Evolutionary conservation across 2,888 invertebrate species (phyloP), one percentile per base, ranked within the genome.

Genomic region (Habroteleia sp.): DNA sequence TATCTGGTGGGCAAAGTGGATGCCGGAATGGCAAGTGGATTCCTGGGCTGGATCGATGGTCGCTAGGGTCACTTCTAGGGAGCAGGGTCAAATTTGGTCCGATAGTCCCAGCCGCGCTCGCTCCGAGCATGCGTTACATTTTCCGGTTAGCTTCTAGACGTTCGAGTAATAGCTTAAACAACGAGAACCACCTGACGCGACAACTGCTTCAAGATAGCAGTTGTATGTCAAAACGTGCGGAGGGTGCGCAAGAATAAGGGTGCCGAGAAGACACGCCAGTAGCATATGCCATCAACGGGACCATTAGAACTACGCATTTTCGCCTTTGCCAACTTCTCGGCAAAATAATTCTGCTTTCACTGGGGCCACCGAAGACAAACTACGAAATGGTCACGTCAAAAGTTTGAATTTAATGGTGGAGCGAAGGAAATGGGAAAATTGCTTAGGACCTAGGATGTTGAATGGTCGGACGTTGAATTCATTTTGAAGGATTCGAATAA

Each of bases 131-230:
- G 56, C 63, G 48, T 72, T 72, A 63, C 42, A 68, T 62, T 62
- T 60, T 62, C 62, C 66, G 48, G 66, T 66, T 39, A 54, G 48
- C 31, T 35, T 52, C 60, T 68, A 62, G 37, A 52, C 52, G 50
- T 39, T 41, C 62, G 11, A 37, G 58, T 52, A 42, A 60, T 60
- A 50, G 58, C 50, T 65, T 41, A 29, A 48, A 27, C 73, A 65
- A 39, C 65, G 58, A 5, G 65, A 58, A 69, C 86, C 87, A 87
- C 84, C 87, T 87, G 87, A 87, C 86, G 84, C 81, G 63, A 74
- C 86, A 87, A 87, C 86, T 86, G 87, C 81, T 80, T 81, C 78
- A 76, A 66, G 65, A 66, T 78, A 77, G 77, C 86, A 82, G 85
- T 86, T 85, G 84, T 81, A 68, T 33, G 82, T 84, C 79, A 69